Conservation (phyloP, 2,797 vertebrate genomes). For the Macropus fuliginosus region DNA sequence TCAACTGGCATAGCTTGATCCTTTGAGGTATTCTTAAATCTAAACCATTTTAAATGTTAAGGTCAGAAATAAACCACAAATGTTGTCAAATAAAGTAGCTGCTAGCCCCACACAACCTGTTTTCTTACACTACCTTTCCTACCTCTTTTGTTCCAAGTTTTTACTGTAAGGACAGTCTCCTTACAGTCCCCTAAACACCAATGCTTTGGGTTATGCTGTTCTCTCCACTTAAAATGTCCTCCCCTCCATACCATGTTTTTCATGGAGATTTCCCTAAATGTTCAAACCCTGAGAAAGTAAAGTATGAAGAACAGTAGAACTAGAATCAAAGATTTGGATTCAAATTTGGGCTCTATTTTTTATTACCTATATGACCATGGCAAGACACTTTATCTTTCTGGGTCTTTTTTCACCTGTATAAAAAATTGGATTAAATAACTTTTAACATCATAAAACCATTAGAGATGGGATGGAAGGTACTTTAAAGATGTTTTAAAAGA, state of each 20-base stretch:
- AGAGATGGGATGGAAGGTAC: neutral
- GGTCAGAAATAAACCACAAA: neutral
- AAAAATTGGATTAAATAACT: neutral
- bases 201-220: fast-evolving
- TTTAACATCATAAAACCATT: neutral
- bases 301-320: neutral
- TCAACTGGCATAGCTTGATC: neutral
- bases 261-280: neutral
- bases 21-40: neutral
- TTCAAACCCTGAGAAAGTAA: neutral
- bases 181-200: neutral
- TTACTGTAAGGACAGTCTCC: fast-evolving
- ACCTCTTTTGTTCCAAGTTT: neutral
- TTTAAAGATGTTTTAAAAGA: neutral
- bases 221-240: neutral
- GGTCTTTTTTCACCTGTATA: neutral
- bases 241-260: neutral
- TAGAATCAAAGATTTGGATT: neutral
- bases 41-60: neutral
- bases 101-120: neutral
- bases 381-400: neutral
- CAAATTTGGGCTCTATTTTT: neutral
- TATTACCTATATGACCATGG: neutral
- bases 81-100: neutral
- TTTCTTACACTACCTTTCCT: neutral